phyloP scores from a whole-genome alignment of 2,113 vertebrate species.

The Prietella phreatophila region DNA sequence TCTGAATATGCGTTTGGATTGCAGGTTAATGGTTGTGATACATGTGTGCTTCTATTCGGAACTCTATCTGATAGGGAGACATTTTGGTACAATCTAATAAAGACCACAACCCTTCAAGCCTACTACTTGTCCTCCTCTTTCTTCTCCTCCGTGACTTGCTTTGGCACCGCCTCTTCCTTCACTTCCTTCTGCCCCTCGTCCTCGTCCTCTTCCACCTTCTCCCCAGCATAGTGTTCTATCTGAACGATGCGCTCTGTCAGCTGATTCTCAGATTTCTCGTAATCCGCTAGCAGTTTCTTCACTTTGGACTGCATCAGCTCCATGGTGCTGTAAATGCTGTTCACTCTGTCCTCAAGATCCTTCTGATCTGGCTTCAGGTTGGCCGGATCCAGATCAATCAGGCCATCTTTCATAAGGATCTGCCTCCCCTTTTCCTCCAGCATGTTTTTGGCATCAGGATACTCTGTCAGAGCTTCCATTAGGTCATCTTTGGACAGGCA shows the following conservation, averaged over 20 bases:
- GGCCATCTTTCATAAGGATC: constrained; percentile 91
- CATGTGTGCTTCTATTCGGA: neutral
- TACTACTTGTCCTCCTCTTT: neutral
- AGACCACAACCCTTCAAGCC: neutral
- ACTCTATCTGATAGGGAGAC: neutral
- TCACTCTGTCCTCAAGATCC: constrained; percentile 85
- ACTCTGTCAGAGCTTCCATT: constrained; percentile 92
- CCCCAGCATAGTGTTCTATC: constrained; percentile 76
- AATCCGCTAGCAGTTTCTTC: constrained; percentile 80
- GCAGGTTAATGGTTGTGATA: neutral
- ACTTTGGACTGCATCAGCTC: constrained; percentile 84
- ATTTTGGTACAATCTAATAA: neutral
- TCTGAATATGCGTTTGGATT: neutral
- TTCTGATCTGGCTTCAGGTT: constrained; percentile 83
- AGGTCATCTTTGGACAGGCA: constrained; percentile 95
- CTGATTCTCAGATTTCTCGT: constrained; percentile 75
- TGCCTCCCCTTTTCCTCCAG: constrained; percentile 93
- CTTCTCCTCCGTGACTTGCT: constrained; percentile 13
- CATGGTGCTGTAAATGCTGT: constrained; percentile 76
- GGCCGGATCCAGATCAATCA: constrained; percentile 85
- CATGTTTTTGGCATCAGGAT: constrained; percentile 92
- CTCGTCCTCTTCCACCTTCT: constrained; percentile 65
- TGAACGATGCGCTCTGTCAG: constrained; percentile 77
- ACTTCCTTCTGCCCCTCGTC: constrained; percentile 34
- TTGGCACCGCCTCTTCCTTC: neutral